Evolutionary conservation across 1,140 invertebrate genomes (phyloP), one percentile per base, ranked within the genome.

Genomic region (Stratiolaelaps scimitus): DNA sequence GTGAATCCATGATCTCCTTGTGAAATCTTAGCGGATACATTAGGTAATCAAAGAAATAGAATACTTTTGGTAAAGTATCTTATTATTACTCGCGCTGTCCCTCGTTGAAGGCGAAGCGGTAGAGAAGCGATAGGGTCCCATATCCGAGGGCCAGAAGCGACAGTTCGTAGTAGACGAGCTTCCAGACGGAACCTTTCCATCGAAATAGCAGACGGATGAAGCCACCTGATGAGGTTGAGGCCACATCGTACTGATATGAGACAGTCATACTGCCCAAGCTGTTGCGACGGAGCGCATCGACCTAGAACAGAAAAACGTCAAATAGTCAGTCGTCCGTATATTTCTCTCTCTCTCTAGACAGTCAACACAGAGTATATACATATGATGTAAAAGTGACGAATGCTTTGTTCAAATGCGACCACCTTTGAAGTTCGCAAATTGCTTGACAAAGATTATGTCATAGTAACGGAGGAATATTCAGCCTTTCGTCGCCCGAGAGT

Each of bases 131-230:
- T 71, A 97, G 86, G 67, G 82, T 78, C 75, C 87, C 89, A 78
- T 93, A 97, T 67, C 89, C 75, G 68, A 83, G 78, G 71, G 89
- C 80, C 78, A 92, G 96, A 43, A 89, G 86, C 71, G 93, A 75
- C 68, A 94, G 80, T 80, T 97, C 92, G 69, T 89, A 82, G 86
- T 90, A 96, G 56, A 97, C 85, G 72, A 95, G 78, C 81, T 97
- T 97, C 81, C 95, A 96, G n/a, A 96, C 88, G 73, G 91, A 95
- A 69, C 92, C 92, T 74, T 85, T 81, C 92, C 92, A 97, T 83
- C 89, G 90, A 81, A 72, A 85, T 7, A 87, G 75, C 6, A 87
- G 77, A 60, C 82, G 78, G 34, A 84, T 82, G 74, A 86, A 85
- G 23, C 83, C 83, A 64, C 82, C 83, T 60, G 82, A 81, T 43